These are phyloP conservation scores for Hippocampus abdominalis DNA, from an alignment of 2,113 vertebrate genomes.

Conservation along the genomic window DNA sequence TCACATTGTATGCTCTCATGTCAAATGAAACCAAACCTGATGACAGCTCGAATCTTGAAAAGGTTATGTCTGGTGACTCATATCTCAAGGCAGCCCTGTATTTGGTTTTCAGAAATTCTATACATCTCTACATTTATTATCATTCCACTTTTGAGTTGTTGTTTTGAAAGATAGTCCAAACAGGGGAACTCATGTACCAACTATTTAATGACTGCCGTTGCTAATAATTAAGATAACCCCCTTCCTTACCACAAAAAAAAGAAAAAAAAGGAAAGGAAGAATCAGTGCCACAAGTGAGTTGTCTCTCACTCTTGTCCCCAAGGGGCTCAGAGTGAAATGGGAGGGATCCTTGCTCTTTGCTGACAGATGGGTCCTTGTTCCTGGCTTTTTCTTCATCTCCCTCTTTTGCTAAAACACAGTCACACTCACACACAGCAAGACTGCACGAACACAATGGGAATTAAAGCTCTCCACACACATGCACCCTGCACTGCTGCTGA, in stretches of 20 bases:
- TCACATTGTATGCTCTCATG: not conserved
- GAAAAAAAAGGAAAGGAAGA: no score
- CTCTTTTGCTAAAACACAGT: slow-evolving; percentile 65
- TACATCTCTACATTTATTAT: not conserved
- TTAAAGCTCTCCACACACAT: slow-evolving; percentile 78
- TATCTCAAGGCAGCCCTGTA: not conserved
- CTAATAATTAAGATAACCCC: slow-evolving; percentile 27
- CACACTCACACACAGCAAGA: slow-evolving; percentile 68
- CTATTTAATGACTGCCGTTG: slow-evolving; percentile 43
- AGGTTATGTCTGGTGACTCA: not conserved
- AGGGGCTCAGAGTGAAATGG: slow-evolving; percentile 69
- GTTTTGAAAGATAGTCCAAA: slow-evolving; percentile 16
- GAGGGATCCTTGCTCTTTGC: slow-evolving; percentile 66
- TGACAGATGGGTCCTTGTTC: slow-evolving; percentile 83
- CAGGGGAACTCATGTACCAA: slow-evolving; percentile 31
- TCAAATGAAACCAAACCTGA: not conserved
- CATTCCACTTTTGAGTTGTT: not conserved
- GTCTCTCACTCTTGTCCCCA: slow-evolving; percentile 65
- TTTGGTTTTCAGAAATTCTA: not conserved
- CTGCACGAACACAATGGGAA: slow-evolving; percentile 76
- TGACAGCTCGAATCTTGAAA: not conserved
- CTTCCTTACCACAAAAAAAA: slow-evolving; percentile 43
- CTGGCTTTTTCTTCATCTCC: slow-evolving; percentile 72
- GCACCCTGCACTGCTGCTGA: slow-evolving; percentile 67
- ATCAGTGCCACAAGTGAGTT: slow-evolving; percentile 80